A percentile compares a stretch with the other conserved stretches of the same genome.
phyloP scores from a whole-genome alignment of 2,888 invertebrate species.

The Dyspetes luteomarginatus region DNA sequence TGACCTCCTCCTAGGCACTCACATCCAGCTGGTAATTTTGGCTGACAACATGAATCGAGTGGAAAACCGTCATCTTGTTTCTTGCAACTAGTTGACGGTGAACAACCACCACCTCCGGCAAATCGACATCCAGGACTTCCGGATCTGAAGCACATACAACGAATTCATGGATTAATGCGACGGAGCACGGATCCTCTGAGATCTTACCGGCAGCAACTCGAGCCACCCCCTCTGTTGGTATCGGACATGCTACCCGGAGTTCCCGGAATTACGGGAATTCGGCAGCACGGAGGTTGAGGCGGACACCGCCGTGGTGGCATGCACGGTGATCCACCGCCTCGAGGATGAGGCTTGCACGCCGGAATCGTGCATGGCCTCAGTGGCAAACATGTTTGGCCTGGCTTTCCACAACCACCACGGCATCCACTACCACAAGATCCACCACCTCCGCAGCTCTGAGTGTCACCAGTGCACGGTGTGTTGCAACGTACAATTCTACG shows the following conservation, averaged over 20 bases:
- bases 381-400: conserved; percentile 74
- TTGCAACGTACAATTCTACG: conserved; percentile 46
- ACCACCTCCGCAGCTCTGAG: conserved; percentile 73
- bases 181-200: conserved; percentile 32
- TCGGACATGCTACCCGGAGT: conserved; percentile 30
- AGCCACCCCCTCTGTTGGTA: conserved; percentile 48
- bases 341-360: conserved; percentile 67
- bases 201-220: conserved; percentile 72
- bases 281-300: conserved; percentile 68
- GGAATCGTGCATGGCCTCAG: conserved; percentile 70
- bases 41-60: conserved; percentile 48
- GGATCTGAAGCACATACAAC: conserved; percentile 54
- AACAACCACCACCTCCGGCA: conserved; percentile 64
- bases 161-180: conserved; percentile 61
- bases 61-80: conserved; percentile 54
- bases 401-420: conserved; percentile 76
- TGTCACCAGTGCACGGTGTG: conserved; percentile 67
- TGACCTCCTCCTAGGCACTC: conserved; percentile 79
- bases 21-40: conserved; percentile 71
- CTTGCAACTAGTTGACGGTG: conserved; percentile 12
- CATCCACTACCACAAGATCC: conserved; percentile 78
- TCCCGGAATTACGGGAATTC: conserved; percentile 49
- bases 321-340: conserved; percentile 71
- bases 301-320: conserved; percentile 67
- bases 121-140: conserved; percentile 63